A percentile compares a stretch with the other conserved stretches of the same genome.
Evolutionary conservation across 2,797 vertebrate species (phyloP).

Genomic region (Pteronotus mesoamericanus): DNA sequence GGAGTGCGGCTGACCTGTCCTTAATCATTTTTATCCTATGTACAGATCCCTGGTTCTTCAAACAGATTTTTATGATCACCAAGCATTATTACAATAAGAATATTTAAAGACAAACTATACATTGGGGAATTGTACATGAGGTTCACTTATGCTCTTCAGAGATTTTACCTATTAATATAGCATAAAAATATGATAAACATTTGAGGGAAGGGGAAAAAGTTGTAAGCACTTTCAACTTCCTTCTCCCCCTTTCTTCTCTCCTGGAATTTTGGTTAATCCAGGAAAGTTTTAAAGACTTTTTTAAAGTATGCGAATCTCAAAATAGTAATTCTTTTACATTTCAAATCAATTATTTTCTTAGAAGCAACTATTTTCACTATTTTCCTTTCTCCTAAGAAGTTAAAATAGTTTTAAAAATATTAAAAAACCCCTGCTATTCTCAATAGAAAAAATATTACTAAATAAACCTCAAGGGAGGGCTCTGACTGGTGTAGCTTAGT

Average conservation of each 20-base stretch:
- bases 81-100: background rate
- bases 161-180: background rate
- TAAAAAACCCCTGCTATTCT: background rate
- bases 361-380: conserved; percentile 6
- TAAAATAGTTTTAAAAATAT: conserved; percentile 22
- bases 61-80: background rate
- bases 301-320: conserved; percentile 19
- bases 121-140: background rate
- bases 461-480: background rate
- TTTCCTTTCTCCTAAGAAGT: conserved; percentile 20
- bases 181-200: background rate
- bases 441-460: background rate
- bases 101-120: background rate
- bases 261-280: background rate
- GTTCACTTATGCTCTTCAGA: background rate
- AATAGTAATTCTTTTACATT: background rate
- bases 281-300: conserved; percentile 29
- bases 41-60: background rate
- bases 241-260: background rate
- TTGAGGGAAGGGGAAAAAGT: background rate
- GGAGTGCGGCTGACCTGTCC: background rate
- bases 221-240: background rate
- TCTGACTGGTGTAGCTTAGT: background rate
- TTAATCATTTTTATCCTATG: background rate
- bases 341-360: background rate